These are phyloP conservation scores for Eudasyphora cyanicolor DNA, from an alignment of 2,888 invertebrate genomes.

Conservation along the genomic window DNA sequence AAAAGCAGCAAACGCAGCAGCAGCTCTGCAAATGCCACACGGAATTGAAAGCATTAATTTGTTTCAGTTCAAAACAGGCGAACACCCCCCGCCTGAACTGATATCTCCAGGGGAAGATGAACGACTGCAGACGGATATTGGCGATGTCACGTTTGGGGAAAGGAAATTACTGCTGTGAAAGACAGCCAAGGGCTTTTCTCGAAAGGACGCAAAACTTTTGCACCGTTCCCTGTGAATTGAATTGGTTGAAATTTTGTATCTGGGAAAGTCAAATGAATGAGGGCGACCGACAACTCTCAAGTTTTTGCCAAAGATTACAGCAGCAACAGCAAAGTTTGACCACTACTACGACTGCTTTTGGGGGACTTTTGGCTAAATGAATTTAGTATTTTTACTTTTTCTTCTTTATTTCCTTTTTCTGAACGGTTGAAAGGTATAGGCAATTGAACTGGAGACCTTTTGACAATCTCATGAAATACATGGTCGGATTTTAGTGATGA, in stretches of 20 bases:
- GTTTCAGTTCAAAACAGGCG: neutral
- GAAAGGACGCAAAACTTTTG: slow-evolving; percentile 2
- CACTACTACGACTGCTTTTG: neutral
- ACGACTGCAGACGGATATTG: slow-evolving; percentile 43
- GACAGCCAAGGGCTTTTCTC: slow-evolving; percentile 14
- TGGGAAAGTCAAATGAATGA: neutral
- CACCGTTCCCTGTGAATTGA: neutral
- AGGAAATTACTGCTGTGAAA: slow-evolving; percentile 38
- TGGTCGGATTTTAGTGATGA: neutral
- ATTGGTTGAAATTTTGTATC: neutral
- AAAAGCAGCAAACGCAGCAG: neutral
- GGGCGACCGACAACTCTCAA: neutral
- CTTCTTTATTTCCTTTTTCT: neutral
- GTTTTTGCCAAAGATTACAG: neutral
- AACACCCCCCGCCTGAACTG: neutral
- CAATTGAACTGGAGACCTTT: neutral
- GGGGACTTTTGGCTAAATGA: neutral
- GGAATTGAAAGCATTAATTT: neutral
- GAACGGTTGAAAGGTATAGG: neutral
- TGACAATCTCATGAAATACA: neutral
- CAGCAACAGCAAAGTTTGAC: neutral
- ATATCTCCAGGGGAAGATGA: neutral
- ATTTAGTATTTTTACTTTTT: neutral
- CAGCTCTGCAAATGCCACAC: neutral
- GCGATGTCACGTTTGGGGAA: slow-evolving; percentile 50